These are phyloP conservation scores for Diplolepis rosae DNA, from an alignment of 2,888 invertebrate species.

Conservation along the genomic window DNA sequence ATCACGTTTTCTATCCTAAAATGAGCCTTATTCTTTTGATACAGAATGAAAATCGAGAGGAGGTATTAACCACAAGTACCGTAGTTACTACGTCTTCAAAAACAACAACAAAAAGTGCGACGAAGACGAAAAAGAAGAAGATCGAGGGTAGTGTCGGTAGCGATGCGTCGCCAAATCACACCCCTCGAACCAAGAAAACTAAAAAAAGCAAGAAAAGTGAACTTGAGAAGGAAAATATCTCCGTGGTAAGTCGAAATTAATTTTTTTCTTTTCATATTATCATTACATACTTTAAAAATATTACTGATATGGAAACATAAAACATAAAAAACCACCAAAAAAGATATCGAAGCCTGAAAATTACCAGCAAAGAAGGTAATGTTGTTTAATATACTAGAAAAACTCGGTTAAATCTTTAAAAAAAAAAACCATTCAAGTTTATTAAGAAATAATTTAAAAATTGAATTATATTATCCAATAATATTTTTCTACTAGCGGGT, in stretches of 20 bases:
- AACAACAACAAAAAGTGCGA: conserved; percentile 60
- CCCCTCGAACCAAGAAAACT: conserved; percentile 76
- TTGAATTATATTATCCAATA: too few species aligned
- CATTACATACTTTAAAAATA: background rate
- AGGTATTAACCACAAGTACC: conserved; percentile 66
- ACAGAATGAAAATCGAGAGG: conserved; percentile 70
- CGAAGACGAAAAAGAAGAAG: conserved; percentile 72
- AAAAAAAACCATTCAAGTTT: too few species aligned
- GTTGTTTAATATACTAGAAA: background rate
- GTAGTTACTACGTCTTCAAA: conserved; percentile 58
- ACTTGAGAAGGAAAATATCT: conserved; percentile 80
- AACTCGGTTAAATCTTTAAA: background rate
- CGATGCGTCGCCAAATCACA: conserved; percentile 70
- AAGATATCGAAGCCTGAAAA: background rate
- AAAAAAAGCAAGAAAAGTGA: conserved; percentile 80
- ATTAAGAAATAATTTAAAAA: too few species aligned
- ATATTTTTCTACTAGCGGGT: too few species aligned
- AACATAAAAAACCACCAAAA: background rate
- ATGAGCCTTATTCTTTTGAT: conserved; percentile 18
- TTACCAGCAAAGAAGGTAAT: background rate
- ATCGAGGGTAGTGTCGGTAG: conserved; percentile 67
- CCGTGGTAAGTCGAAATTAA: conserved; percentile 77
- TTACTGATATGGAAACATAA: background rate
- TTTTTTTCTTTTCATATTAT: background rate
- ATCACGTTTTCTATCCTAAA: too few species aligned